Percentiles rank a stretch among this genome's conserved stretches.
phyloP scores from a whole-genome alignment of 1,140 invertebrate genomes.

The Caenorhabditis briggsae region DNA sequence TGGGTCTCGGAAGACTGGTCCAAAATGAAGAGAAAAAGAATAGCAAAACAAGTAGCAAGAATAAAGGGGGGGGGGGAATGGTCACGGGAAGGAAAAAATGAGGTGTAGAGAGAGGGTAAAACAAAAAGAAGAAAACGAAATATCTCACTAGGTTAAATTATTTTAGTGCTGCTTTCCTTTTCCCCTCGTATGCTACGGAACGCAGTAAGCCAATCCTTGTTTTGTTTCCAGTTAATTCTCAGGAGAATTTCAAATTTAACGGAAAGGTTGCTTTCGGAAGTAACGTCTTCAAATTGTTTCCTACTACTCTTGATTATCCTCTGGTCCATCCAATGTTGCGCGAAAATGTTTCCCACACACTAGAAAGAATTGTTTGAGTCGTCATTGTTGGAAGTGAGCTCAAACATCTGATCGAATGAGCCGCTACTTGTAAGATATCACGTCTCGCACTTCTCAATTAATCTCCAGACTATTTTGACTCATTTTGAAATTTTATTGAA shows the following conservation, averaged over 20 bases:
- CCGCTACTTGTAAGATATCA: conserved; percentile 12
- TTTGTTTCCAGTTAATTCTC: conserved; percentile 27
- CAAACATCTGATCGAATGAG: background rate
- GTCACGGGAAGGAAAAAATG: background rate
- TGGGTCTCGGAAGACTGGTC: background rate
- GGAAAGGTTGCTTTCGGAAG: conserved; percentile 14
- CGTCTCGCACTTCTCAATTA: conserved; percentile 40
- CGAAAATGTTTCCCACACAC: conserved; percentile 8
- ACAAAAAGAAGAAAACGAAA: conserved; percentile 2
- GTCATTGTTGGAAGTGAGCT: conserved; percentile 18
- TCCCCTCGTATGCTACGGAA: background rate
- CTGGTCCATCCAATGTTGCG: background rate
- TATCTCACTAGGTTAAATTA: conserved; percentile 47
- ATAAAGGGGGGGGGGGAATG: background rate
- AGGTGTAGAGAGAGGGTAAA: background rate
- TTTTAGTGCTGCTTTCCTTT: conserved; percentile 3
- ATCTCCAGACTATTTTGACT: conserved; percentile 10
- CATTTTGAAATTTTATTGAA: background rate
- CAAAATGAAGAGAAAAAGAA: background rate
- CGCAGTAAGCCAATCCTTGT: conserved; percentile 12
- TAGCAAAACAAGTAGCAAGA: conserved; percentile 6
- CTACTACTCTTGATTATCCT: conserved; percentile 36
- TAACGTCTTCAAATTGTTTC: conserved; percentile 49
- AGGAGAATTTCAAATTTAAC: conserved; percentile 32
- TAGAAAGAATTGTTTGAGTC: background rate